Conservation (phyloP, 2,888 invertebrate genomes). For the Chymomyza fuscimana region DNA sequence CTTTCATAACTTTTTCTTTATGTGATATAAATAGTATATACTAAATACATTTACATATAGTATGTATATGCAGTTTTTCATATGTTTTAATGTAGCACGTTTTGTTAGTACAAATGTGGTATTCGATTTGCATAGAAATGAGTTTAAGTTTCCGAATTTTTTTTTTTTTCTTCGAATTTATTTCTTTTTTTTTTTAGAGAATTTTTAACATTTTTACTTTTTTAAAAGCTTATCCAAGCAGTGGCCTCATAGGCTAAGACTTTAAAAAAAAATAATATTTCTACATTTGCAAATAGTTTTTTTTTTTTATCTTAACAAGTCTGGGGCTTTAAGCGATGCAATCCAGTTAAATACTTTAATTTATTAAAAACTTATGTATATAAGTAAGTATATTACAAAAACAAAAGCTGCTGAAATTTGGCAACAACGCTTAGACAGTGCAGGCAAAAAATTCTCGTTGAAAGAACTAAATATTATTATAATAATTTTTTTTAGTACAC, state of each 20-base stretch:
- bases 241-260: background rate
- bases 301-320: constrained; percentile 16
- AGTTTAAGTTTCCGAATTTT: background rate
- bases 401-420: constrained; percentile 20
- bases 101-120: background rate
- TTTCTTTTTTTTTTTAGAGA: background rate
- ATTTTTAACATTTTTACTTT: constrained; percentile 10
- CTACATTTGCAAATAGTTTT: constrained; percentile 9
- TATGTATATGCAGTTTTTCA: background rate
- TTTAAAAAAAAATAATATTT: constrained; percentile 10
- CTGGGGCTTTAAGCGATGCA: constrained; percentile 51
- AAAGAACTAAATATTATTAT: too few species aligned
- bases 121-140: constrained; percentile 12
- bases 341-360: constrained; percentile 12
- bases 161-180: background rate
- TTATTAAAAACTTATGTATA: constrained; percentile 42
- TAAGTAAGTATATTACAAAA: background rate
- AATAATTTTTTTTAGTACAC: too few species aligned
- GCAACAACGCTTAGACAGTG: constrained; percentile 34
- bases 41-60: constrained; percentile 17
- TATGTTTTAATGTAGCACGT: background rate
- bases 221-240: constrained; percentile 20
- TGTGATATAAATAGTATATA: constrained; percentile 26
- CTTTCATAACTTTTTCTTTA: constrained; percentile 41
- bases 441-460: too few species aligned